Percentiles rank a stretch among this genome's conserved stretches.
Conservation (phyloP, 2,888 invertebrate species). For the Notocelia uddmanniana region DNA sequence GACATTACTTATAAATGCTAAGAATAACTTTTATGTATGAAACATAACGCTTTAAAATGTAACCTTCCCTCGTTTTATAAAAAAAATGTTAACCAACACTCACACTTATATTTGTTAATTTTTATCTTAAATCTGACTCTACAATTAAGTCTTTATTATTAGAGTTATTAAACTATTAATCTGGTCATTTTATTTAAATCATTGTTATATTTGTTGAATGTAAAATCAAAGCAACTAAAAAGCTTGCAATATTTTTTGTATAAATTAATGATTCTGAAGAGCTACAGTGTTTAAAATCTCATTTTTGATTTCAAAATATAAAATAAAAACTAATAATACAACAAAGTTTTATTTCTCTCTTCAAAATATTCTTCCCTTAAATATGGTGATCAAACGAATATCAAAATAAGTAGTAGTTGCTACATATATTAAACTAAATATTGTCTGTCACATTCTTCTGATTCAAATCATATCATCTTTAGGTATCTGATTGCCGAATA, state of each 20-base stretch:
- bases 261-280: slow-evolving; percentile 78
- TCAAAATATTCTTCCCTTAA: neutral
- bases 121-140: slow-evolving; percentile 81
- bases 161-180: slow-evolving; percentile 83
- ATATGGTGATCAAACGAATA: neutral
- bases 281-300: slow-evolving; percentile 82
- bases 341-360: slow-evolving; percentile 49
- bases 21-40: slow-evolving; percentile 79
- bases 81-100: slow-evolving; percentile 83
- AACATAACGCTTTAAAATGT: slow-evolving; percentile 81
- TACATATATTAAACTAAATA: too few species aligned
- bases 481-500: too few species aligned
- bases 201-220: slow-evolving; percentile 83
- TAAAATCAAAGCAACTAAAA: slow-evolving; percentile 80
- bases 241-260: slow-evolving; percentile 82
- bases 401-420: too few species aligned
- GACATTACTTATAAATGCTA: slow-evolving; percentile 80
- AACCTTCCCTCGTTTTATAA: slow-evolving; percentile 71
- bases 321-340: slow-evolving; percentile 78
- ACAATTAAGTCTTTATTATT: slow-evolving; percentile 80
- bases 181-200: slow-evolving; percentile 86
- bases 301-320: slow-evolving; percentile 81
- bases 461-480: too few species aligned
- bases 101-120: slow-evolving; percentile 82
- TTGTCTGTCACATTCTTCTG: too few species aligned